Percentiles rank a stretch among this genome's conserved stretches.
phyloP scores from a whole-genome alignment of 2,888 invertebrate genomes.

The Ernsta delagoae region DNA sequence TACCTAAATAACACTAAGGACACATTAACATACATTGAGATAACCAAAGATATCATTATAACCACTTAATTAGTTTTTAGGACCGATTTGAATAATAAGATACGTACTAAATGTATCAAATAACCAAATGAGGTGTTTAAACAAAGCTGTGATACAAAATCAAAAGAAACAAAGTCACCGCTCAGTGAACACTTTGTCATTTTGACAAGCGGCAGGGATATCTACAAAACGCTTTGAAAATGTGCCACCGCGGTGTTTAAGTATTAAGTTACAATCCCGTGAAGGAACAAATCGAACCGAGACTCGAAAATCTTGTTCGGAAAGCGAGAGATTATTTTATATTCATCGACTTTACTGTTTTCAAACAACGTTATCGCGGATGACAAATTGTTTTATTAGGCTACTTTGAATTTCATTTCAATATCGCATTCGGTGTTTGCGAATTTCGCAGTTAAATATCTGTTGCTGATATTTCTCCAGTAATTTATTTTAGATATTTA shows the following conservation, averaged over 20 bases:
- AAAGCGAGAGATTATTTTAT: conserved; percentile 63
- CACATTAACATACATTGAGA: conserved; percentile 31
- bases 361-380: conserved; percentile 60
- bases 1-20: conserved; percentile 30
- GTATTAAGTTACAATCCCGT: conserved; percentile 69
- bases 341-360: conserved; percentile 64
- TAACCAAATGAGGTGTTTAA: conserved; percentile 44
- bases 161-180: conserved; percentile 48
- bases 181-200: conserved; percentile 66
- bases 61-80: conserved; percentile 25
- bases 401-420: conserved; percentile 43
- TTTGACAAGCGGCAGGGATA: conserved; percentile 63
- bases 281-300: conserved; percentile 63
- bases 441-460: conserved; percentile 14
- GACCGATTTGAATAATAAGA: conserved; percentile 31
- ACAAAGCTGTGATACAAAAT: conserved; percentile 38
- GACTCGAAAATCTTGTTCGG: conserved; percentile 59
- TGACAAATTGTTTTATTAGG: conserved; percentile 60
- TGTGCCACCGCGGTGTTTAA: conserved; percentile 62
- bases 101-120: conserved; percentile 24
- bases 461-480: background rate
- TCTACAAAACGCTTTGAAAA: conserved; percentile 58
- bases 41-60: conserved; percentile 18
- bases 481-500: conserved; percentile 28
- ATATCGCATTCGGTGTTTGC: conserved; percentile 21